These are phyloP conservation scores for Phylloscopus whistleri DNA, from an alignment of 2,113 vertebrate genomes.

Conservation along the genomic window DNA sequence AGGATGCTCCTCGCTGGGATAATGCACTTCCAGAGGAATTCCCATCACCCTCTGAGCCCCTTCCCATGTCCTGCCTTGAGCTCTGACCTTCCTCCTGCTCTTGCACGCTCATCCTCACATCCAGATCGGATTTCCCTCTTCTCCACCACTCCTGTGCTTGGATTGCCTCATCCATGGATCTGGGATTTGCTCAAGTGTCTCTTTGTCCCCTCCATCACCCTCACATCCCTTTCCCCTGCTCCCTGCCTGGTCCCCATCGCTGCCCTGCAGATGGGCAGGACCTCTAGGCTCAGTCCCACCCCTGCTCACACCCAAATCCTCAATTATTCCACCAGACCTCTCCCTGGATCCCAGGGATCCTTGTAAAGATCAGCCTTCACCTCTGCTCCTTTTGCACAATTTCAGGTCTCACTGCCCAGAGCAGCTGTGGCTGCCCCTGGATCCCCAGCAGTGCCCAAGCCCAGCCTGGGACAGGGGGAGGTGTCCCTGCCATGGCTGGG, in stretches of 20 bases:
- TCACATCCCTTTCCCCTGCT: background rate
- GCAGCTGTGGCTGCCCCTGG: background rate
- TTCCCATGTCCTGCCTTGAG: background rate
- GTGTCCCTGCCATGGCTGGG: background rate
- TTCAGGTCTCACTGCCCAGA: background rate
- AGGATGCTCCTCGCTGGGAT: rapidly evolving
- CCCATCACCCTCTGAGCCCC: background rate
- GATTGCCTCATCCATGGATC: rapidly evolving
- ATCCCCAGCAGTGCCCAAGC: background rate
- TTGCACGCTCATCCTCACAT: background rate
- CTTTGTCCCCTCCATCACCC: background rate
- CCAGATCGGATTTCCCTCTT: background rate
- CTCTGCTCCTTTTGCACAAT: background rate
- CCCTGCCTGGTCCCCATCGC: background rate
- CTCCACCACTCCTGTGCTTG: background rate
- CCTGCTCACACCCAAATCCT: background rate
- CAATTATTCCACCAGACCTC: background rate
- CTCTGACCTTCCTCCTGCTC: background rate
- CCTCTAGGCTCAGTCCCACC: background rate
- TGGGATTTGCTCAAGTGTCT: rapidly evolving
- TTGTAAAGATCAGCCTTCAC: background rate
- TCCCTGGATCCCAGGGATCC: background rate
- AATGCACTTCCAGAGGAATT: background rate
- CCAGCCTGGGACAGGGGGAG: background rate
- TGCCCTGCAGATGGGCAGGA: background rate